These are phyloP conservation scores for Drosophila rhopaloa DNA, from an alignment of 1,140 invertebrate species.

Conservation along the genomic window DNA sequence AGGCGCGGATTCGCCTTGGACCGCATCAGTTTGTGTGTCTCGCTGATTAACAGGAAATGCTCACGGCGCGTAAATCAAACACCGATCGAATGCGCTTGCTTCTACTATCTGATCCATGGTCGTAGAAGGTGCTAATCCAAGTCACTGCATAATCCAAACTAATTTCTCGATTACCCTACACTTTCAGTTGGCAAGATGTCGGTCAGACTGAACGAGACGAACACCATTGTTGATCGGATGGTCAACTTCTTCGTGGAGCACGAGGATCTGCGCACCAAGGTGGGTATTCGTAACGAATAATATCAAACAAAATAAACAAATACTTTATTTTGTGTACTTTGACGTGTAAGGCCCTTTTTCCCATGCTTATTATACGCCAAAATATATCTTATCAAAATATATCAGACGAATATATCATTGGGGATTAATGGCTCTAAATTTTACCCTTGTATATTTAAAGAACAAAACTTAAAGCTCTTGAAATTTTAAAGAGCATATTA, in stretches of 20 bases:
- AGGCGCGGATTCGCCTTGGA: slow-evolving; percentile 67
- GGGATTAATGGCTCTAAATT: too few relatives aligned
- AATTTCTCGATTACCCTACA: slow-evolving; percentile 25
- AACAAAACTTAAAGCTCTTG: too few relatives aligned
- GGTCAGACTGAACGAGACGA: slow-evolving; percentile 76
- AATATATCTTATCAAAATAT: too few relatives aligned
- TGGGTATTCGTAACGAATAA: slow-evolving; percentile 7
- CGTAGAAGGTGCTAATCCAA: slow-evolving; percentile 51
- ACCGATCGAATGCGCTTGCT: slow-evolving; percentile 31
- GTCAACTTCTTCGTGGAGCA: slow-evolving; percentile 84
- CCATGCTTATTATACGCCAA: too few relatives aligned
- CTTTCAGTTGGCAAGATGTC: slow-evolving; percentile 67
- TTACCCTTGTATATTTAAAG: too few relatives aligned
- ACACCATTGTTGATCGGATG: slow-evolving; percentile 80
- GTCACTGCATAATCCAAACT: slow-evolving; percentile 18
- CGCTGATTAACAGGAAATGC: slow-evolving; percentile 53
- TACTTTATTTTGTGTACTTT: too few relatives aligned
- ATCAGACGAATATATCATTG: too few relatives aligned
- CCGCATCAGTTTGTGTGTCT: slow-evolving; percentile 41
- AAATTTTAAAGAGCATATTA: too few relatives aligned
- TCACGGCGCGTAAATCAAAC: slow-evolving; percentile 45
- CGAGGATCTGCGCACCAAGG: slow-evolving; percentile 82
- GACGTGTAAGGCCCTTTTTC: too few relatives aligned
- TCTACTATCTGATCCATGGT: slow-evolving; percentile 25
- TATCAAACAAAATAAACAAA: neutral